These are phyloP conservation scores for Hyposoter didymator DNA, from an alignment of 2,888 invertebrate species.

Conservation along the genomic window DNA sequence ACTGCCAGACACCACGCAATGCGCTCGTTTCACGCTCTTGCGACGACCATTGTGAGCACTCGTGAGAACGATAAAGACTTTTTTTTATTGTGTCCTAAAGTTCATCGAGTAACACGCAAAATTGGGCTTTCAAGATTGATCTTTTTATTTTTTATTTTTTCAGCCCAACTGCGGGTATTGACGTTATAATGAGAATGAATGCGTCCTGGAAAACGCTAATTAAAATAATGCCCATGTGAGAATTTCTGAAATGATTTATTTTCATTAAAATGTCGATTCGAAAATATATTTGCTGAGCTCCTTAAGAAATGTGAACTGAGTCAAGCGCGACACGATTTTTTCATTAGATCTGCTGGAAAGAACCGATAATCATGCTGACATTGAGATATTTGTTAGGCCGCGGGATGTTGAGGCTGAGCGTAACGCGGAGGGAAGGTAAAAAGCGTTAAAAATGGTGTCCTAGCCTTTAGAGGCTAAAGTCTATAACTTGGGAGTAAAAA, in stretches of 20 bases:
- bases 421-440: neutral
- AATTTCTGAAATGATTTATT: neutral
- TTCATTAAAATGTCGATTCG: neutral
- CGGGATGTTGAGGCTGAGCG: neutral
- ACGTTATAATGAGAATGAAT: neutral
- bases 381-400: neutral
- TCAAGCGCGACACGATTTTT: neutral
- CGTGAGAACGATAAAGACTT: slow-evolving; percentile 59
- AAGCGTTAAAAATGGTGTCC: slow-evolving; percentile 25
- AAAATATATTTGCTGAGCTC: neutral
- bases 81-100: slow-evolving; percentile 50
- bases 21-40: slow-evolving; percentile 68
- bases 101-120: neutral
- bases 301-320: neutral
- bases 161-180: neutral
- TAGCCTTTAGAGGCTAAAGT: slow-evolving; percentile 3
- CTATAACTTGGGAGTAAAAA: slow-evolving; percentile 29
- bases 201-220: neutral
- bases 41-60: slow-evolving; percentile 64
- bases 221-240: neutral
- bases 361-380: neutral
- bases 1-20: slow-evolving; percentile 69
- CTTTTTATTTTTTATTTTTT: neutral
- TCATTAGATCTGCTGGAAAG: neutral
- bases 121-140: neutral